These are phyloP conservation scores for Mya arenaria DNA, from an alignment of 1,140 invertebrate genomes.

Conservation along the genomic window DNA sequence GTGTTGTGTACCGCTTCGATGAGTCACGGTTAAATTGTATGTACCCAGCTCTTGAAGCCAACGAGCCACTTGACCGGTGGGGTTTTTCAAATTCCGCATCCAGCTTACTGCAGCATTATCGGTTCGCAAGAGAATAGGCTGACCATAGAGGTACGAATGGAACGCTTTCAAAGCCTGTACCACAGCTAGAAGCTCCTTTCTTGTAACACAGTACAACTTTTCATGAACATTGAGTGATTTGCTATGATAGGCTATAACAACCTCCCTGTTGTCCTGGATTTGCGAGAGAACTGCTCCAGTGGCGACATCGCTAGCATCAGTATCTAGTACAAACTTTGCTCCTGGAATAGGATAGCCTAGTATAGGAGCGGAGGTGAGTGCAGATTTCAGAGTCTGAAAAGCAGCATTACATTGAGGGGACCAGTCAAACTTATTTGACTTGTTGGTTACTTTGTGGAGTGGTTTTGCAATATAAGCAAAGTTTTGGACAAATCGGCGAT, in stretches of 20 bases:
- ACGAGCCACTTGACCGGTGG: slow-evolving; percentile 19
- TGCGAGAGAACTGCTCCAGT: slow-evolving; percentile 71
- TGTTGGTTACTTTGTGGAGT: slow-evolving; percentile 24
- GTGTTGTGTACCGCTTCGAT: slow-evolving; percentile 3
- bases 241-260: slow-evolving; percentile 62
- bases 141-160: slow-evolving; percentile 59
- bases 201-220: slow-evolving; percentile 79
- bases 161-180: slow-evolving; percentile 18
- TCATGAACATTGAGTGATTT: slow-evolving; percentile 73
- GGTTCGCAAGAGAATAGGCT: slow-evolving; percentile 54
- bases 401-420: no score
- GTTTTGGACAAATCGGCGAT: slow-evolving; percentile 6
- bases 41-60: slow-evolving; percentile 27
- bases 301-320: slow-evolving; percentile 62
- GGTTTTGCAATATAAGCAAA: slow-evolving; percentile 22
- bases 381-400: slow-evolving; percentile 41
- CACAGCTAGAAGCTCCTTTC: neutral
- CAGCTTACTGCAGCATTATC: slow-evolving; percentile 60
- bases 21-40: neutral
- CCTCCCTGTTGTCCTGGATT: slow-evolving; percentile 57
- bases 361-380: slow-evolving; percentile 43
- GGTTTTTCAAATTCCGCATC: neutral
- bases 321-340: slow-evolving; percentile 60
- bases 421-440: slow-evolving; percentile 28
- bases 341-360: slow-evolving; percentile 45